Conservation (phyloP, 2,888 invertebrate species). For the Drosophila borealis region DNA sequence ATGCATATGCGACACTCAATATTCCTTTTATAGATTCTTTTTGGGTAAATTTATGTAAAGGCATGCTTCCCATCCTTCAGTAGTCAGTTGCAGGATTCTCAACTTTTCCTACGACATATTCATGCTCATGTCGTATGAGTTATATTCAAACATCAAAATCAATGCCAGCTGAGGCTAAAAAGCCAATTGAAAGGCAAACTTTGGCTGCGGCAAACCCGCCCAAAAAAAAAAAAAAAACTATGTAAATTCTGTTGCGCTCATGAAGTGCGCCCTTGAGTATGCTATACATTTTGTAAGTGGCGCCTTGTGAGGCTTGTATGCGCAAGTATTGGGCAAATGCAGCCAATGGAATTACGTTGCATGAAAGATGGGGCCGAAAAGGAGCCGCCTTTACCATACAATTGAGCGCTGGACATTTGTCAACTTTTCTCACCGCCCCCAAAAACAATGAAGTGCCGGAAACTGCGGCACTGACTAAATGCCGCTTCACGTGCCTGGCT, state of each 20-base stretch:
- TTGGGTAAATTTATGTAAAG: constrained; percentile 46
- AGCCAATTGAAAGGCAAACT: constrained; percentile 50
- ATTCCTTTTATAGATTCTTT: constrained; percentile 31
- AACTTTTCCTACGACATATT: constrained; percentile 37
- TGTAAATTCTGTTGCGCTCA: constrained; percentile 42
- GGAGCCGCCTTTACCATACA: constrained; percentile 29
- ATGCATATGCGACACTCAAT: constrained; percentile 17
- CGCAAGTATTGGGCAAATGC: constrained; percentile 32
- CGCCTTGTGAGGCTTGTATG: constrained; percentile 26
- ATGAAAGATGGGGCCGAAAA: constrained; percentile 24
- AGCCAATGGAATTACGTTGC: constrained; percentile 39
- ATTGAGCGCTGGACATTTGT: constrained; percentile 63
- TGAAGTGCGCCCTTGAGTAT: constrained; percentile 29
- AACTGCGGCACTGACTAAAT: constrained; percentile 61
- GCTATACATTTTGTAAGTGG: constrained; percentile 32
- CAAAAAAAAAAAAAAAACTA: constrained; percentile 9
- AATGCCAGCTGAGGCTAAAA: constrained; percentile 53
- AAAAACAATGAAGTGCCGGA: constrained; percentile 48
- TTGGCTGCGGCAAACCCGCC: constrained; percentile 1
- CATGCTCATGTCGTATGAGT: constrained; percentile 51
- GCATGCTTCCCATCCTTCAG: constrained; percentile 22
- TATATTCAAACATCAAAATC: constrained; percentile 55
- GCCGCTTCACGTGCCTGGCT: constrained; percentile 53
- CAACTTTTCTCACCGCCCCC: constrained; percentile 32
- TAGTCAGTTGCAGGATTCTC: neutral